phyloP scores from a whole-genome alignment of 92 coral and sea anemone species.

The Heliopora coerulea region DNA sequence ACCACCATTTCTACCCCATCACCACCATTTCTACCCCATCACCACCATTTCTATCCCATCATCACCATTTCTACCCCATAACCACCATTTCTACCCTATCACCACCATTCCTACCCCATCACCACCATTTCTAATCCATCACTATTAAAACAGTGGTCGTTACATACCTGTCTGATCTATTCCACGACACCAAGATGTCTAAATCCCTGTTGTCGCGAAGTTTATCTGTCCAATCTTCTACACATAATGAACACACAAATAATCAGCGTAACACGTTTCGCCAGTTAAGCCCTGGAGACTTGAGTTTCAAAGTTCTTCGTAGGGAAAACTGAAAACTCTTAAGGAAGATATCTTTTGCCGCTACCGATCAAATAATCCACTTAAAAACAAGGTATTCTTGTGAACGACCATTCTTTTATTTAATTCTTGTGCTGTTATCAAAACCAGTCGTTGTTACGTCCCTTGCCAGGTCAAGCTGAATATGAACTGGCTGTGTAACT shows the following conservation, averaged over 20 bases:
- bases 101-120: background rate
- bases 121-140: background rate
- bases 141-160: background rate
- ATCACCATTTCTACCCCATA: background rate
- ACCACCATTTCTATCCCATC: background rate
- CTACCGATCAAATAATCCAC: no score
- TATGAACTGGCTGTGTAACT: no score
- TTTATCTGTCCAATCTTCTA: constrained; percentile 76
- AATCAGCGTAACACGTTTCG: background rate
- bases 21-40: background rate
- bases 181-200: constrained; percentile 61
- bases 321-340: no score
- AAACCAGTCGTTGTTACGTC: no score
- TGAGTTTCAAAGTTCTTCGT: no score
- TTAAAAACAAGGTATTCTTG: no score
- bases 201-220: constrained; percentile 93
- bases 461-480: no score
- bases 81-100: background rate
- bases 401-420: no score
- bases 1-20: background rate
- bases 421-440: no score
- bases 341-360: no score
- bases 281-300: no score
- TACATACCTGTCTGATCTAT: constrained; percentile 73
- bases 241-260: background rate